Conservation (phyloP, 2,888 invertebrate genomes). For the Tetrapedia diversipes region DNA sequence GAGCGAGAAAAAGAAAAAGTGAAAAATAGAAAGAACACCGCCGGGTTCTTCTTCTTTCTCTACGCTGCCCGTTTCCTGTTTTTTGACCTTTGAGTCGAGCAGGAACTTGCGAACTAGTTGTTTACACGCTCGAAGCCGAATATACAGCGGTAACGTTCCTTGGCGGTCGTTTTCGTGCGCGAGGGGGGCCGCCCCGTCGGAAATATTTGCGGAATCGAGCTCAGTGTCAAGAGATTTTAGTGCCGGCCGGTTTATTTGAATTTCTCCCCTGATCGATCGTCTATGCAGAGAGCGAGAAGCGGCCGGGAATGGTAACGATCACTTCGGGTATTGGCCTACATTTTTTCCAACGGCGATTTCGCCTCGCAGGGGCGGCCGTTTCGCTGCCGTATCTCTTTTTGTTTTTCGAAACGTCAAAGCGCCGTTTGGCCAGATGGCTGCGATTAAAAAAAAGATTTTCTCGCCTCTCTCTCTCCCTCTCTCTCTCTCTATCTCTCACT, state of each 20-base stretch:
- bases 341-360: slow-evolving; percentile 43
- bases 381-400: slow-evolving; percentile 43
- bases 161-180: too few relatives aligned
- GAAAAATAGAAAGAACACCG: too few relatives aligned
- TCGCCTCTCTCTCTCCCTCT: slow-evolving; percentile 4
- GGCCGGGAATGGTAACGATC: slow-evolving; percentile 63
- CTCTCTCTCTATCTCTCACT: background rate
- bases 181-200: background rate
- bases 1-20: too few relatives aligned
- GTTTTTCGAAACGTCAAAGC: slow-evolving; percentile 51
- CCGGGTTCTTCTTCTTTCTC: too few relatives aligned
- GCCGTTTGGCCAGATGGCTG: slow-evolving; percentile 49
- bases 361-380: slow-evolving; percentile 23
- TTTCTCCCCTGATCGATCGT: slow-evolving; percentile 61
- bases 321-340: slow-evolving; percentile 60
- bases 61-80: too few relatives aligned
- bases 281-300: slow-evolving; percentile 58
- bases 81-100: background rate
- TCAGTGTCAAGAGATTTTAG: slow-evolving; percentile 35
- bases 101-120: background rate
- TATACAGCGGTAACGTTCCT: background rate
- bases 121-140: background rate
- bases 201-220: slow-evolving; percentile 37
- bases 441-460: slow-evolving; percentile 51
- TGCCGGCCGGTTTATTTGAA: slow-evolving; percentile 59